A percentile compares a stretch with the other conserved stretches of the same genome.
Evolutionary conservation across 2,797 vertebrate species (phyloP).

Genomic region (Scomberomorus guttatus): DNA sequence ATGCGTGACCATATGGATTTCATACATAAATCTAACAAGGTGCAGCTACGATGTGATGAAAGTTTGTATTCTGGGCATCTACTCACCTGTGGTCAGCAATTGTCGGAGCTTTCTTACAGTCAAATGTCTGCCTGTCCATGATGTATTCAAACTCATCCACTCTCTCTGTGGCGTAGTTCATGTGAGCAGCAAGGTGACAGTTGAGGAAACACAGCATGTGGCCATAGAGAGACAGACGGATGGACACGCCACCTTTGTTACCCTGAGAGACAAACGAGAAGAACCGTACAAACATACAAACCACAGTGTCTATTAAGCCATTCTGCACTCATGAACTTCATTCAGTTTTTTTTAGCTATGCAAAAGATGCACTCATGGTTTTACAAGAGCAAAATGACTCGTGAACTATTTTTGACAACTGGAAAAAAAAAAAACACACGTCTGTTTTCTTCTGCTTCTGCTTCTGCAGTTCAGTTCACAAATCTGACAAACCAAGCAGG

Average conservation of each 20-base stretch:
- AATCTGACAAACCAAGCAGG: neutral
- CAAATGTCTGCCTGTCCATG: constrained; percentile 89
- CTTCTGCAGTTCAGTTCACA: neutral
- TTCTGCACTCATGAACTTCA: neutral
- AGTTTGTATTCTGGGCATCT: no score
- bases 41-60: neutral
- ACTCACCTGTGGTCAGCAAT: constrained; percentile 93
- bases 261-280: constrained; percentile 84
- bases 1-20: neutral
- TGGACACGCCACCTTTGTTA: constrained; percentile 94
- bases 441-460: constrained; percentile 18
- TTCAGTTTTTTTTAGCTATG: neutral
- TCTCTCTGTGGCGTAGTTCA: constrained; percentile 90
- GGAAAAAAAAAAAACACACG: neutral
- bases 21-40: neutral
- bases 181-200: constrained; percentile 95
- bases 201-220: constrained; percentile 94
- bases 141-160: constrained; percentile 94
- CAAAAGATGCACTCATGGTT: neutral
- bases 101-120: constrained; percentile 78
- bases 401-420: neutral
- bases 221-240: constrained; percentile 92
- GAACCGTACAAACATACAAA: neutral
- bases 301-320: neutral
- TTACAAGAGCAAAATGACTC: no score